These are phyloP conservation scores for Anisognathus igniventris DNA, from an alignment of 2,797 vertebrate genomes.

Conservation along the genomic window DNA sequence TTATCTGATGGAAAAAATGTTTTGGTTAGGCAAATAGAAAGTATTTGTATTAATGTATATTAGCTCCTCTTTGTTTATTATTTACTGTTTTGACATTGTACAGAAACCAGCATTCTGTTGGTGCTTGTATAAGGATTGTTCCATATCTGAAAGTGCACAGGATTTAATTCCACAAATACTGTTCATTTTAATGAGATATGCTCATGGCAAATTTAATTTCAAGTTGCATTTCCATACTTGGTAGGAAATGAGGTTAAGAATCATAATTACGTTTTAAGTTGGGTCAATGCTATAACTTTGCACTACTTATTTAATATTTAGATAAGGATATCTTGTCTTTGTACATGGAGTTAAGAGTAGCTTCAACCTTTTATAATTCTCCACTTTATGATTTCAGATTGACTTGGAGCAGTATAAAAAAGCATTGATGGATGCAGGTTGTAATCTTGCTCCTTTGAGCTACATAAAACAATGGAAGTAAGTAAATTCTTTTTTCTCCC, in stretches of 20 bases:
- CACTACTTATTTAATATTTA: background rate
- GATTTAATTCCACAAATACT: background rate
- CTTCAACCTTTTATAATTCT: background rate
- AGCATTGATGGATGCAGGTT: slow-evolving; percentile 86
- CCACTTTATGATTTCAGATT: slow-evolving; percentile 75
- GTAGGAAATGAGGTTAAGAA: background rate
- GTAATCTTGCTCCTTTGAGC: slow-evolving; percentile 90
- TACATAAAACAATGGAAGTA: slow-evolving; percentile 99
- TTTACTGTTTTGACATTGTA: background rate
- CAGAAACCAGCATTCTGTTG: background rate
- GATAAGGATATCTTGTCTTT: background rate
- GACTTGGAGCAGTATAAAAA: slow-evolving; percentile 96
- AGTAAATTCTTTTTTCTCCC: slow-evolving; percentile 65
- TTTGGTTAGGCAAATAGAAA: background rate
- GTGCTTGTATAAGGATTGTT: background rate
- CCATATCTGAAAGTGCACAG: background rate
- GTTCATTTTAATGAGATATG: background rate
- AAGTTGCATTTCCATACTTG: background rate
- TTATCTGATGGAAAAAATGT: background rate
- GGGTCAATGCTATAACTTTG: background rate
- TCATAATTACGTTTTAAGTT: background rate
- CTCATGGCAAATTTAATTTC: background rate
- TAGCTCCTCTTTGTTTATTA: background rate
- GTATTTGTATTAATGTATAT: background rate
- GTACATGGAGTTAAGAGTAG: background rate